A percentile compares a stretch with the other conserved stretches of the same genome.
Conservation (phyloP, 2,888 invertebrate species). For the Physocephala rufipes region DNA sequence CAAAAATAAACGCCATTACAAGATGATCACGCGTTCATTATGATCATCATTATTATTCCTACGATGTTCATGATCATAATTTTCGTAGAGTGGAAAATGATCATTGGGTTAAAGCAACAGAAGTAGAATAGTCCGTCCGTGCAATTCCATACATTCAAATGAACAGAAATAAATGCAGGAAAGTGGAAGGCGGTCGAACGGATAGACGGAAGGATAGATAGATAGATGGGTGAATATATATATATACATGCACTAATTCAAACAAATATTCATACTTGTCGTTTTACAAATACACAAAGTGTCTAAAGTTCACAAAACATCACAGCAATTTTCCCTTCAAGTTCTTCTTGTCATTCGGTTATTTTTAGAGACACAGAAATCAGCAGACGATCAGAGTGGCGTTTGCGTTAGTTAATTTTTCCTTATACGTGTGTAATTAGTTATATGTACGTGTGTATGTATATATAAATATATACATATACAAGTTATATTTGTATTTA, state of each 20-base stretch:
- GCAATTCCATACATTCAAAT: too few species aligned
- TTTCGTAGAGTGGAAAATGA: neutral
- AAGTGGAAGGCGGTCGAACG: too few species aligned
- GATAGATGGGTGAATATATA: conserved; percentile 28
- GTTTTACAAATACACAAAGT: neutral
- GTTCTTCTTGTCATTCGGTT: conserved; percentile 22
- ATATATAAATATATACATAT: conserved; percentile 22
- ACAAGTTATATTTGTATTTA: neutral
- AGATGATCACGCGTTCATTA: conserved; percentile 54
- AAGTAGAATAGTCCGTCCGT: neutral
- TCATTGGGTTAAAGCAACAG: neutral
- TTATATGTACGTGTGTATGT: conserved; percentile 11
- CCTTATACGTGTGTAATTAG: conserved; percentile 29
- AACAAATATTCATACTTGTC: too few species aligned
- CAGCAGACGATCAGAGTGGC: conserved; percentile 33
- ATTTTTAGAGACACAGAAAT: conserved; percentile 34
- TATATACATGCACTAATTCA: conserved; percentile 22
- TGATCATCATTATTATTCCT: conserved; percentile 59
- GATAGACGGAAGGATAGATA: conserved; percentile 43
- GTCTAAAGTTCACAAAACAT: conserved; percentile 38
- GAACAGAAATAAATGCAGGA: conserved; percentile 46
- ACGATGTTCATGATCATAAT: too few species aligned
- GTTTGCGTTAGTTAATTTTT: conserved; percentile 42
- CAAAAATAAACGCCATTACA: conserved; percentile 38
- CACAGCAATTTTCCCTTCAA: conserved; percentile 15